These are phyloP conservation scores for Saguinus midas DNA, from an alignment of 2,113 vertebrate species.

Conservation along the genomic window DNA sequence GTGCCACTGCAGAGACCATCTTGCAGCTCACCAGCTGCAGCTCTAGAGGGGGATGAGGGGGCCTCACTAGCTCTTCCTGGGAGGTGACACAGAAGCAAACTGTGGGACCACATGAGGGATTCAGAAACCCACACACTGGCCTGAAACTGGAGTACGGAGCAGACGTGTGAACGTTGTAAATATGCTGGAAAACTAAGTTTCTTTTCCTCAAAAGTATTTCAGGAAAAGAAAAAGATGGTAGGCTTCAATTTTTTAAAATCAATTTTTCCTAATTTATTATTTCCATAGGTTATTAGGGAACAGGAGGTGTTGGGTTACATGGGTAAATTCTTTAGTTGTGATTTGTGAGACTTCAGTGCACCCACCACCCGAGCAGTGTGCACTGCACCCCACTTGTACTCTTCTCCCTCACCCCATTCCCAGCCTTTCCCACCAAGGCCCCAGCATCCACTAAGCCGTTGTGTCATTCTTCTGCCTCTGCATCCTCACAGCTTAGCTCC, in stretches of 20 bases:
- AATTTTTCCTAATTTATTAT: background rate
- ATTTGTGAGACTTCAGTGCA: too few species aligned
- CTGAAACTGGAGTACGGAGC: background rate
- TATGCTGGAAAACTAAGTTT: background rate
- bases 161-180: background rate
- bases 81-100: background rate
- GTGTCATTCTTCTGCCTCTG: too few species aligned
- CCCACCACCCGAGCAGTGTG: too few species aligned
- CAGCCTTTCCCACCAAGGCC: too few species aligned
- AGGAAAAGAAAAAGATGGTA: background rate
- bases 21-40: background rate
- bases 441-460: too few species aligned
- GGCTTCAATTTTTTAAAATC: background rate
- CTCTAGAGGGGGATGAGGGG: too few species aligned
- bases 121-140: fast-evolving
- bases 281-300: too few species aligned
- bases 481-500: too few species aligned
- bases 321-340: too few species aligned
- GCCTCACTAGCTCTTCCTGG: background rate
- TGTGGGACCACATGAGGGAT: background rate
- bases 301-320: too few species aligned
- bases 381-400: too few species aligned
- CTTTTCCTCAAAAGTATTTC: background rate
- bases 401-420: too few species aligned
- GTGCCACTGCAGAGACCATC: background rate